Percentiles rank a stretch among this genome's conserved stretches.
These are phyloP conservation scores for Acrocephalus kingi DNA, from an alignment of 2,113 vertebrate genomes.

Conservation along the genomic window DNA sequence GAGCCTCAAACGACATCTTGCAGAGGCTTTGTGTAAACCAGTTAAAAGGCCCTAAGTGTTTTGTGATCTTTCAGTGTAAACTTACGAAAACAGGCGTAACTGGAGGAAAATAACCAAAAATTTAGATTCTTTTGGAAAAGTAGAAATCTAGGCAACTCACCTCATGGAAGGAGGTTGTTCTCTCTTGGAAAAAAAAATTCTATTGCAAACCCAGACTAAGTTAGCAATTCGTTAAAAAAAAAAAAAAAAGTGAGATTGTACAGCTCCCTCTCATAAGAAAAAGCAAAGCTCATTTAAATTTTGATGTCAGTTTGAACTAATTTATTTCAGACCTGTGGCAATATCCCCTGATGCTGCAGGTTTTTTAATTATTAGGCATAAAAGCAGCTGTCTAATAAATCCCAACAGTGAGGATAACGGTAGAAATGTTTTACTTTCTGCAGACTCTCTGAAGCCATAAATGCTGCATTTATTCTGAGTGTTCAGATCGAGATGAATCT, in stretches of 20 bases:
- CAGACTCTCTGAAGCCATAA: neutral
- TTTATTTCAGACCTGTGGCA: neutral
- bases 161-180: neutral
- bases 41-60: neutral
- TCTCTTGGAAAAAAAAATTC: neutral
- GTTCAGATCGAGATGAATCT: neutral
- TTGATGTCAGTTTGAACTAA: neutral
- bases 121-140: neutral
- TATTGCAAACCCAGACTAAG: neutral
- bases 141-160: neutral
- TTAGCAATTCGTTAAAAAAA: neutral
- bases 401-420: neutral
- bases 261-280: neutral
- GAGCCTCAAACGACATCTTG: neutral
- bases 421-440: neutral
- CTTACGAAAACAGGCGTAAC: neutral
- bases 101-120: neutral
- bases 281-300: neutral
- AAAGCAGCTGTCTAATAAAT: slow-evolving; percentile 41
- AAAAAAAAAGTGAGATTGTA: neutral
- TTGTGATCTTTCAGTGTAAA: neutral
- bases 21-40: neutral
- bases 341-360: neutral
- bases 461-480: neutral
- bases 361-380: slow-evolving; percentile 44